Conservation (phyloP, 1,140 invertebrate species). For the Oncopeltus fasciatus region DNA sequence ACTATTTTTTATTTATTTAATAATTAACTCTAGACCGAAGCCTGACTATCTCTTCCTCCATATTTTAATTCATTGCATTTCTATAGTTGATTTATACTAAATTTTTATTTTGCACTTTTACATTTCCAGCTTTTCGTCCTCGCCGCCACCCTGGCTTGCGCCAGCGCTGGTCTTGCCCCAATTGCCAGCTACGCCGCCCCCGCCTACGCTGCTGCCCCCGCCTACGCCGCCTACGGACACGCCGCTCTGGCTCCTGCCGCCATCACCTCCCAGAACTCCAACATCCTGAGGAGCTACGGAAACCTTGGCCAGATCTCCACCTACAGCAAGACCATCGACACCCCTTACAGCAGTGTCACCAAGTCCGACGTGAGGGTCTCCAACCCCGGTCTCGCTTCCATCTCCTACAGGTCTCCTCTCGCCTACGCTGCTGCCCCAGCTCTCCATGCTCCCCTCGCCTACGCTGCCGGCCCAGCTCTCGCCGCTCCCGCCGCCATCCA, state of each 20-base stretch:
- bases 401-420: conserved; percentile 9
- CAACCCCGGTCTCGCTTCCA: conserved; percentile 25
- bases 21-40: no score
- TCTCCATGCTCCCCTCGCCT: no score
- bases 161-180: not conserved
- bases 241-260: conserved; percentile 24
- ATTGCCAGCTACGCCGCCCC: not conserved
- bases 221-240: conserved; percentile 24
- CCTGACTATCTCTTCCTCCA: no score
- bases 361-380: conserved; percentile 30
- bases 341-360: conserved; percentile 28
- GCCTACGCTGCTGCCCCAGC: not conserved
- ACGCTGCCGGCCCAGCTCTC: no score
- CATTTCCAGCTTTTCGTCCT: conserved; percentile 22
- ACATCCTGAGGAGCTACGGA: conserved; percentile 27
- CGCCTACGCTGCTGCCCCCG: conserved; percentile 12
- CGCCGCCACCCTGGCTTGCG: conserved; percentile 16
- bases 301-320: conserved; percentile 29
- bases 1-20: no score
- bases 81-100: no score
- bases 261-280: conserved; percentile 26
- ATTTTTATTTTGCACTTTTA: no score
- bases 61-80: no score
- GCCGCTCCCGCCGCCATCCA: no score
- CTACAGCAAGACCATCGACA: conserved; percentile 29